These are phyloP conservation scores for Anhinga rufa DNA, from an alignment of 2,113 vertebrate genomes.

Conservation along the genomic window DNA sequence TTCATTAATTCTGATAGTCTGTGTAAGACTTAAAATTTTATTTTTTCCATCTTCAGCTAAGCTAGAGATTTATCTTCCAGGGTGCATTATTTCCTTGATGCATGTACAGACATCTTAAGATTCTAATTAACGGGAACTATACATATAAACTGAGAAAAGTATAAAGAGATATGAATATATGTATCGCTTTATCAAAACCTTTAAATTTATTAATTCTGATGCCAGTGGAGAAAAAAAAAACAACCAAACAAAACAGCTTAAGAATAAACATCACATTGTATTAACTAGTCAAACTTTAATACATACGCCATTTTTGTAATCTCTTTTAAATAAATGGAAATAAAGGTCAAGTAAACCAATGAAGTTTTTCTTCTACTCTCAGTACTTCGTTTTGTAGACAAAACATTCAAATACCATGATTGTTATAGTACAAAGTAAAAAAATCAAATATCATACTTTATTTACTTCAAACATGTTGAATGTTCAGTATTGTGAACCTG, in stretches of 20 bases:
- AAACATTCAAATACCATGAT: background rate
- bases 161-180: background rate
- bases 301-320: background rate
- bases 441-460: background rate
- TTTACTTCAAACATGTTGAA: background rate
- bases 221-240: background rate
- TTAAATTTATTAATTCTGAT: background rate
- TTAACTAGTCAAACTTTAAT: background rate
- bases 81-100: background rate
- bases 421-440: background rate
- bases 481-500: background rate
- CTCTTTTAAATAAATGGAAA: background rate
- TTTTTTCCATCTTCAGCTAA: background rate
- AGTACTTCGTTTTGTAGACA: background rate
- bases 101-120: background rate
- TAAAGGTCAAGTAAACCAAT: background rate
- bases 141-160: background rate
- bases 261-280: background rate
- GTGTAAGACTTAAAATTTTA: background rate
- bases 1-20: background rate
- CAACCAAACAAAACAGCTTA: background rate
- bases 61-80: background rate
- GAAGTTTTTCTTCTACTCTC: background rate
- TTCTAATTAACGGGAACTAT: background rate
- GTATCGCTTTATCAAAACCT: background rate